phyloP scores from a whole-genome alignment of 2,888 invertebrate genomes.

The Chirona hameri region DNA sequence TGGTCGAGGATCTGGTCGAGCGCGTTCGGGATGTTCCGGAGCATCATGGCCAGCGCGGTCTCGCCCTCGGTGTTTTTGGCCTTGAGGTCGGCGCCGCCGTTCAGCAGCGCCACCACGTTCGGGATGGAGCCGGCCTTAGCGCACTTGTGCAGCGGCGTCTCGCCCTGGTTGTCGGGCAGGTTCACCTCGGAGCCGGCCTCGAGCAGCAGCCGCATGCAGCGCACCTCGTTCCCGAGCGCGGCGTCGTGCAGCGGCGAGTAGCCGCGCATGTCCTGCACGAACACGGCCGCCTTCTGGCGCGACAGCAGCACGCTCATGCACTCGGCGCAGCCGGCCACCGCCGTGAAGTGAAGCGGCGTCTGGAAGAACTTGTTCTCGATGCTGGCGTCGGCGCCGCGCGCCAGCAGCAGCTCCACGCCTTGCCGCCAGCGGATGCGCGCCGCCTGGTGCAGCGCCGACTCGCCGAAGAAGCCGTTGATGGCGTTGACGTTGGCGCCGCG shows the following conservation, averaged over 20 bases:
- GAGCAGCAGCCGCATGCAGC: conserved; percentile 44
- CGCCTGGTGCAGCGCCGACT: conserved; percentile 39
- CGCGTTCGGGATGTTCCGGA: conserved; percentile 56
- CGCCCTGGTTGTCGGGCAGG: conserved; percentile 52
- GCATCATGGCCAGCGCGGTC: conserved; percentile 55
- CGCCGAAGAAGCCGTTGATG: conserved; percentile 39
- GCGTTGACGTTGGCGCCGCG: conserved; percentile 37
- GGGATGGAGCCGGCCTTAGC: conserved; percentile 59
- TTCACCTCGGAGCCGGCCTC: conserved; percentile 50
- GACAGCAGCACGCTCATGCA: conserved; percentile 37
- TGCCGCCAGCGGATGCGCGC: conserved; percentile 37
- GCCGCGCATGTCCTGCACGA: conserved; percentile 38
- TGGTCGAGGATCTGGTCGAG: conserved; percentile 56
- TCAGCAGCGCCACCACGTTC: conserved; percentile 53
- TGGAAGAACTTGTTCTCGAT: conserved; percentile 39
- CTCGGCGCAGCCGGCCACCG: conserved; percentile 36
- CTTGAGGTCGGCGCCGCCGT: conserved; percentile 51
- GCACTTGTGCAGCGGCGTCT: conserved; percentile 54
- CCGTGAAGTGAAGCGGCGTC: conserved; percentile 40
- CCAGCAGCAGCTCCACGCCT: conserved; percentile 37
- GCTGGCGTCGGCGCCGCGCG: conserved; percentile 37
- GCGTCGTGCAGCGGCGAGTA: conserved; percentile 40
- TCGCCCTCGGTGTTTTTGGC: conserved; percentile 48
- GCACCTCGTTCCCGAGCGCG: conserved; percentile 33
- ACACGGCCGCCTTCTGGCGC: conserved; percentile 31